These are phyloP conservation scores for Phortica magna DNA, from an alignment of 2,888 invertebrate genomes.

Conservation along the genomic window DNA sequence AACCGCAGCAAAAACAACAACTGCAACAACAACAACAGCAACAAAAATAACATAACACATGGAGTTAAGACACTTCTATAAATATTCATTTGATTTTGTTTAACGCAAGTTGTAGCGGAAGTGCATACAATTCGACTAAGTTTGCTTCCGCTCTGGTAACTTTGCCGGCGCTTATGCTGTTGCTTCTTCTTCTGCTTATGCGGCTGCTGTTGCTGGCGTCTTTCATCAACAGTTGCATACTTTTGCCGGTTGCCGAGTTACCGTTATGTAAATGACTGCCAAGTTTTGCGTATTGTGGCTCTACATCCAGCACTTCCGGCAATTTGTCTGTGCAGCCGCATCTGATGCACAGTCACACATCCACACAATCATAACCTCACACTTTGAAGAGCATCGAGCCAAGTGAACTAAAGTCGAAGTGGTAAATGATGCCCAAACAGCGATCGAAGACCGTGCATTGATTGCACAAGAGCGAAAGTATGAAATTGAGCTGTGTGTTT, in stretches of 20 bases:
- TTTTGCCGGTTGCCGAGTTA: neutral
- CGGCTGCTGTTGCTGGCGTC: neutral
- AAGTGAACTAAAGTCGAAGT: too few relatives aligned
- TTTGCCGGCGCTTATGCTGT: neutral
- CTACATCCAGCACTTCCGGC: conserved; percentile 24
- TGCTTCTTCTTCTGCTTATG: neutral
- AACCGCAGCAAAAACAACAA: neutral
- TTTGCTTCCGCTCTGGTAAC: neutral
- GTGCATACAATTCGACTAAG: conserved; percentile 18
- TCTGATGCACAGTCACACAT: neutral
- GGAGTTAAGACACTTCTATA: neutral
- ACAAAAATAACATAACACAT: neutral
- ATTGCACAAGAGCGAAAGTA: too few relatives aligned
- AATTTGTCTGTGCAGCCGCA: conserved; percentile 17
- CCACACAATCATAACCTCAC: neutral
- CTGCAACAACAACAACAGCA: neutral
- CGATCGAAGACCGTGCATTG: too few relatives aligned
- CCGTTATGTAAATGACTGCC: conserved; percentile 18
- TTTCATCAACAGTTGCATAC: neutral
- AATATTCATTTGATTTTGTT: conserved; percentile 25
- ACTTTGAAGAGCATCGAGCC: neutral
- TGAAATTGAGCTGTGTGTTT: neutral
- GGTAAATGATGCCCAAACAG: too few relatives aligned
- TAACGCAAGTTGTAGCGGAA: conserved; percentile 6
- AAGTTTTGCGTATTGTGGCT: conserved; percentile 8